Evolutionary conservation across 2,113 vertebrate species (phyloP), one percentile per base, ranked within the genome.

Genomic region (Gavia stellata): DNA sequence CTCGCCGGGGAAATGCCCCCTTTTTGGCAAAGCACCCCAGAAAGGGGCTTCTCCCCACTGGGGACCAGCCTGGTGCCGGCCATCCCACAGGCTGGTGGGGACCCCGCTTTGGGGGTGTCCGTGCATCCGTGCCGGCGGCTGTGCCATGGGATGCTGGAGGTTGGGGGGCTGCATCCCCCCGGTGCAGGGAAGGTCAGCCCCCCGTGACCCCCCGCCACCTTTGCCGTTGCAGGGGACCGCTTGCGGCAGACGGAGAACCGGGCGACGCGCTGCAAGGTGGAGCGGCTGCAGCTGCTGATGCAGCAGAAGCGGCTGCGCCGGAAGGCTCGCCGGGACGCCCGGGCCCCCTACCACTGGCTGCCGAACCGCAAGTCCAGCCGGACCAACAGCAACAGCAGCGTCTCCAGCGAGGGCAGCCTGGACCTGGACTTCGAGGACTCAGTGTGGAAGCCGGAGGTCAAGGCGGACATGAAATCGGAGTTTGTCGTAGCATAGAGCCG

Each of bases 341-440:
- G 99, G 0, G 99, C 98, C 0, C 99, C 99, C 0, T 99, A 99
- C 95, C 99, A 99, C 88, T 99, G 99, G 99, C 98, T 99, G 49
- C 98, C 99, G 67, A 99, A 98, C 96, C 99, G 99, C 88, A 99
- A 99, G 94, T 97, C 99, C 0, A 97, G 98, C n/a, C 99, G 99
- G 81, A 99, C 98, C 87, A 99, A 99, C 98, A 99, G 98, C 98
- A 99, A 99, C 13, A 98, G 99, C 73, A 98, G 99, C 65, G 98
- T 98, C 80, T 99, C 99, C 81, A 99, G 99, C 77, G 98, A 99
- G 26, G 98, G 99, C 96, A 99, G 99, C 97, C 97, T 99, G 68
- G 99, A 99, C 97, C 98, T 99, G 95, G 99, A 99, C 98, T 99
- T 99, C 91, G 99, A 99, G 89, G 99, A 99, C 97, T 99, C 99